Conservation (phyloP, 2,888 invertebrate species). For the Cantharis lateralis region DNA sequence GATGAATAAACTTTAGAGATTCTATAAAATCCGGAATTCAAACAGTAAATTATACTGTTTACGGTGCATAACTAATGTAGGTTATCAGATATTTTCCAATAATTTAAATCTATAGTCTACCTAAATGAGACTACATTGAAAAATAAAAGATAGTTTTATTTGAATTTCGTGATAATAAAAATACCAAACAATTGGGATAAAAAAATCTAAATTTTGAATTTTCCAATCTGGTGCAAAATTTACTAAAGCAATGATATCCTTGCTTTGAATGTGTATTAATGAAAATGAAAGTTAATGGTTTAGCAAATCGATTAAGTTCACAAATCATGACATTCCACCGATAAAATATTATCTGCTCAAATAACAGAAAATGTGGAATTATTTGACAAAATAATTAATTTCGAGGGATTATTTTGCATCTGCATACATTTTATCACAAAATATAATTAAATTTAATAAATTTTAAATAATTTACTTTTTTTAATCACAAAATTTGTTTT, state of each 20-base stretch:
- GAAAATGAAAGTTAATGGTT: background rate
- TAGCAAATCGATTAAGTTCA: background rate
- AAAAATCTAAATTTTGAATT: background rate
- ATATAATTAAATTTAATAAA: no score
- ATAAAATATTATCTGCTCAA: background rate
- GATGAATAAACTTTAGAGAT: background rate
- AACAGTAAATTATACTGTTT: background rate
- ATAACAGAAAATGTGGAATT: background rate
- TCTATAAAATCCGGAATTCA: background rate
- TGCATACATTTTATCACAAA: background rate
- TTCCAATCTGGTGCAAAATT: background rate
- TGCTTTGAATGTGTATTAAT: background rate
- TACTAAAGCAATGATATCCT: background rate
- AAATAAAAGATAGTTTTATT: background rate
- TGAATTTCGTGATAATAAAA: no score
- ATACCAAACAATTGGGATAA: background rate
- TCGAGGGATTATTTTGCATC: background rate
- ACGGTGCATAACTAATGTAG: background rate
- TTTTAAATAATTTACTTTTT: no score
- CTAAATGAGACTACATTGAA: background rate
- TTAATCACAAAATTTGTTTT: no score
- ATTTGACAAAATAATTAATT: background rate
- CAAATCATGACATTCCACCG: background rate
- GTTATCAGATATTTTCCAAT: background rate
- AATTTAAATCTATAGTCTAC: background rate